Percentiles rank a stretch among this genome's conserved stretches.
Conservation (phyloP, 2,797 vertebrate species). For the Phrynocephalus vlangalii region DNA sequence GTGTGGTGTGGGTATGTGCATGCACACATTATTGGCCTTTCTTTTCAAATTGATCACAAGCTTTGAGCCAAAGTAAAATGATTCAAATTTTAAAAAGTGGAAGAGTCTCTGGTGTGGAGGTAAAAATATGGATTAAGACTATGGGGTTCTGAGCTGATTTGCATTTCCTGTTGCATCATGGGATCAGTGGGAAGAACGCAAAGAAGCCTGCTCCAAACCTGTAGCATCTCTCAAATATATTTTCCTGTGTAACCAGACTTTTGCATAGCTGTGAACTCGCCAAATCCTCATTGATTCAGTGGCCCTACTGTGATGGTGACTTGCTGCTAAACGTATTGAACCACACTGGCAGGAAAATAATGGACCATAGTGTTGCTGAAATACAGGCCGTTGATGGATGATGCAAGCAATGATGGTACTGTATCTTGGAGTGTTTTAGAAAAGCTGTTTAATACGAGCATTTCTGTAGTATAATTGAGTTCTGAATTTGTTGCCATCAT, state of each 20-base stretch:
- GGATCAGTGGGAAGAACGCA: not conserved
- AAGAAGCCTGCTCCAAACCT: not conserved
- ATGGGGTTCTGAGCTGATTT: not conserved
- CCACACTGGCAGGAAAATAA: not conserved
- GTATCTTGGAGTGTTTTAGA: constrained; percentile 3
- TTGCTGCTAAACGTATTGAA: not conserved
- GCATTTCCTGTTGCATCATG: too few species aligned
- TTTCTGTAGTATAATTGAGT: not conserved
- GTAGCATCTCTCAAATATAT: too few species aligned
- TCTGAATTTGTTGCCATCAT: too few species aligned
- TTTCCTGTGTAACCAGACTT: too few species aligned
- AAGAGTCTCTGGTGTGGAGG: too few species aligned
- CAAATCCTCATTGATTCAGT: too few species aligned
- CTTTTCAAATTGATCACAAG: not conserved
- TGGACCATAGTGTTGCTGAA: not conserved
- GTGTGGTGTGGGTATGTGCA: too few species aligned
- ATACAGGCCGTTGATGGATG: not conserved
- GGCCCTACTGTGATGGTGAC: too few species aligned
- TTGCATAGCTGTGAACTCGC: too few species aligned
- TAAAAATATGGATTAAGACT: too few species aligned
- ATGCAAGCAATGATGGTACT: not conserved
- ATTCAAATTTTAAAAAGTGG: too few species aligned
- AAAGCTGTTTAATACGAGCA: not conserved
- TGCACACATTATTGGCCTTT: not conserved
- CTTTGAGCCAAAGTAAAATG: too few species aligned